These are phyloP conservation scores for Corythaixoides concolor DNA, from an alignment of 2,113 vertebrate species.

Conservation along the genomic window DNA sequence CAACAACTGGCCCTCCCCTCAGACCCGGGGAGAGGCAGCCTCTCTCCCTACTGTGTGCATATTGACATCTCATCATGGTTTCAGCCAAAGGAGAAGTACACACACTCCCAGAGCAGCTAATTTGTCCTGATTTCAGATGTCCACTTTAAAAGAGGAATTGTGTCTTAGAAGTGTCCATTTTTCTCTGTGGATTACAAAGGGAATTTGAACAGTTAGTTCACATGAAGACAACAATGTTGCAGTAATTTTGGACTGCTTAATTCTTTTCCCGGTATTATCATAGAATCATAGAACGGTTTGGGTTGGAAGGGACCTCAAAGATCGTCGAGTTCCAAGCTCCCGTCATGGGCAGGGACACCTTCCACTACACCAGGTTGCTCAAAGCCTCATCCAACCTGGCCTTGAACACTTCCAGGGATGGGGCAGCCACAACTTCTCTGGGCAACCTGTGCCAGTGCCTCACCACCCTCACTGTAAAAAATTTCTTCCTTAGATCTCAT, in stretches of 20 bases:
- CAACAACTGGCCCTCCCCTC: not conserved
- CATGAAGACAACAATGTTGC: not conserved
- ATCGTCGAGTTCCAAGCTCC: too few relatives aligned
- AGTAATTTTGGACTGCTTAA: not conserved
- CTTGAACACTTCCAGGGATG: too few relatives aligned
- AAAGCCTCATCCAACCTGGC: too few relatives aligned
- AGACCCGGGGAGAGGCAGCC: not conserved
- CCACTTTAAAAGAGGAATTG: not conserved
- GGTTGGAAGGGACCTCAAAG: too few relatives aligned
- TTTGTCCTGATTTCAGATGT: not conserved
- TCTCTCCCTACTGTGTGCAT: fast-evolving
- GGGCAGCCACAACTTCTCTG: too few relatives aligned
- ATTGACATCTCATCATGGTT: not conserved
- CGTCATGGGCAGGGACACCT: too few relatives aligned
- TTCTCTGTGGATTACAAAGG: not conserved
- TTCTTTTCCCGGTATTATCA: not conserved
- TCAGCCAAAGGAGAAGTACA: not conserved
- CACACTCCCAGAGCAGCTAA: not conserved
- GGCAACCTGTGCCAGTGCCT: too few relatives aligned
- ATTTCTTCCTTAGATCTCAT: too few relatives aligned
- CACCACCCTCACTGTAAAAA: too few relatives aligned
- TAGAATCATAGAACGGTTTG: too few relatives aligned
- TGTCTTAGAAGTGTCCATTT: not conserved
- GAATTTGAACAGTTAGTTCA: not conserved
- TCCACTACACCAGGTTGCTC: too few relatives aligned